phyloP scores from a whole-genome alignment of 2,113 vertebrate species.

The Salminus brasiliensis region DNA sequence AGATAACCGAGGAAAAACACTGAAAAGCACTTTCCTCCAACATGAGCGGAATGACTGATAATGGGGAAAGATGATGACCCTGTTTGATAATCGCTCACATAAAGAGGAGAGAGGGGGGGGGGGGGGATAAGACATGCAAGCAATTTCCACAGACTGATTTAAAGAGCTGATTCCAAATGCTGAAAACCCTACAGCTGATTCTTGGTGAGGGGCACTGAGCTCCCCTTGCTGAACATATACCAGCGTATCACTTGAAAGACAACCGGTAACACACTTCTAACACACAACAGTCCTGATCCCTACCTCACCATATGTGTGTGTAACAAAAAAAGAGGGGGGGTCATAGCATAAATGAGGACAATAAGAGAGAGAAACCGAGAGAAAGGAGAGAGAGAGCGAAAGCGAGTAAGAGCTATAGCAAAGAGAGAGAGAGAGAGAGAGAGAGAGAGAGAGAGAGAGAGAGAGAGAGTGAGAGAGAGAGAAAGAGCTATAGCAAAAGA shows the following conservation, averaged over 20 bases:
- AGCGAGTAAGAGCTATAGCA: background rate
- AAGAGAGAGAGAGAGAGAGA: background rate
- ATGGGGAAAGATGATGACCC: background rate
- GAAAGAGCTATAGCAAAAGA: background rate
- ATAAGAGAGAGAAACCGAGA: background rate
- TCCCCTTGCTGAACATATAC: too few relatives aligned
- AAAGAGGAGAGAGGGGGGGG: background rate
- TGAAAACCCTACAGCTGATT: too few relatives aligned
- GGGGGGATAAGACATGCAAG: too few relatives aligned
- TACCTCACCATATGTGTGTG: too few relatives aligned
- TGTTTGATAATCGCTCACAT: slow-evolving; percentile 8
- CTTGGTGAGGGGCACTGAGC: too few relatives aligned
- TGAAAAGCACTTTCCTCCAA: slow-evolving; percentile 2
- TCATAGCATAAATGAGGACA: background rate
- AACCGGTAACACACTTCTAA: too few relatives aligned
- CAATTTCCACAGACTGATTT: too few relatives aligned
- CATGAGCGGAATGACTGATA: slow-evolving; percentile 18
- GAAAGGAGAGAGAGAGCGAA: background rate
- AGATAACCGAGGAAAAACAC: background rate
- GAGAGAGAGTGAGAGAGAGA: background rate
- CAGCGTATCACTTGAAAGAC: too few relatives aligned
- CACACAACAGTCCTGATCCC: too few relatives aligned
- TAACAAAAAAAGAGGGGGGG: too few relatives aligned
- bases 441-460: background rate
- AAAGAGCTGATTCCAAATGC: too few relatives aligned